Percentiles rank a stretch among this genome's conserved stretches.
These are phyloP conservation scores for Nyctibius grandis DNA, from an alignment of 2,797 vertebrate species.

Conservation along the genomic window DNA sequence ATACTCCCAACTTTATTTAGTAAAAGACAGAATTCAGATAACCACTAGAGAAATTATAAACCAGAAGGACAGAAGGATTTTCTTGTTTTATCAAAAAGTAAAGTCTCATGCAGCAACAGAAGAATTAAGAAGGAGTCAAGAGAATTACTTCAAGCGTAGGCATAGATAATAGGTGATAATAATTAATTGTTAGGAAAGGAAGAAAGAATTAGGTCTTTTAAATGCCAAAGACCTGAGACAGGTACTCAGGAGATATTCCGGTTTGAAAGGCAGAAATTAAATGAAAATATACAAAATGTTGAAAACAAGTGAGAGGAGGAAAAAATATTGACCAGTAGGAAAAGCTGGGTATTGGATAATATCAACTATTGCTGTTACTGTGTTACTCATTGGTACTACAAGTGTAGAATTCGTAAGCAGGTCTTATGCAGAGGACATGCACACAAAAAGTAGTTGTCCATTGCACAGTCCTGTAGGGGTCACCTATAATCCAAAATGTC, in stretches of 20 bases:
- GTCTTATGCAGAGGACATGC: neutral
- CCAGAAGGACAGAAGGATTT: constrained; percentile 10
- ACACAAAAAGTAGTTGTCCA: neutral
- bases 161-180: constrained; percentile 48
- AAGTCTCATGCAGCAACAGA: neutral
- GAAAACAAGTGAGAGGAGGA: neutral
- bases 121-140: neutral
- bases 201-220: neutral
- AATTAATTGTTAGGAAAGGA: constrained; percentile 32
- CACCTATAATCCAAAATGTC: neutral
- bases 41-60: constrained; percentile 17
- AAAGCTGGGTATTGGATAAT: neutral
- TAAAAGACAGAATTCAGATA: neutral
- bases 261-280: neutral
- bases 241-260: neutral
- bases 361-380: neutral
- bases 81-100: constrained; percentile 34
- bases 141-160: constrained; percentile 21
- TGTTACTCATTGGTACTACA: neutral
- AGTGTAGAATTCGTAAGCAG: neutral
- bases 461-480: neutral
- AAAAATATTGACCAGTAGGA: neutral
- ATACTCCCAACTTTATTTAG: neutral
- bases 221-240: neutral
- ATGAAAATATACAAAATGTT: neutral